phyloP scores from a whole-genome alignment of 2,797 vertebrate species.

The Chrysolophus pictus region DNA sequence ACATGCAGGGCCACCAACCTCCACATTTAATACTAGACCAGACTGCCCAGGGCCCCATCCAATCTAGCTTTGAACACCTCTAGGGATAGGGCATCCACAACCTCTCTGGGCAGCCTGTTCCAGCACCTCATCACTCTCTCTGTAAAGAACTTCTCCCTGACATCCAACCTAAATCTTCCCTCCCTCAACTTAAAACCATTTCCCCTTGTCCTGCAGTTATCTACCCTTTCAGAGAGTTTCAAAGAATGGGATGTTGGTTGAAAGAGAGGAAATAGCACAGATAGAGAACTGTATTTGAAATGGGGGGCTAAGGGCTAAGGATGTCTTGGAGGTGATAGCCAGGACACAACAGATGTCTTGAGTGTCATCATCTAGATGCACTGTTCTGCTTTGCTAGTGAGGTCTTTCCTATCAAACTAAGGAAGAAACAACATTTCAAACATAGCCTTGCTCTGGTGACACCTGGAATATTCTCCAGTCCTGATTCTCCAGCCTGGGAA shows the following conservation, averaged over 20 bases:
- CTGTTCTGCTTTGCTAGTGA: background rate
- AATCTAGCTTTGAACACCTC: too few relatives aligned
- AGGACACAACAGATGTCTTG: background rate
- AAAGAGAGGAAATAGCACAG: background rate
- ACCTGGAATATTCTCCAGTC: background rate
- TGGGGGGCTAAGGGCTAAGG: background rate
- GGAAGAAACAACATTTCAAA: background rate
- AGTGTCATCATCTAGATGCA: background rate
- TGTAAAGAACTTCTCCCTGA: too few relatives aligned
- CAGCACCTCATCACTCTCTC: too few relatives aligned
- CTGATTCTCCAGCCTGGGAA: background rate
- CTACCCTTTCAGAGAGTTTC: too few relatives aligned
- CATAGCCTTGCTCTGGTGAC: background rate
- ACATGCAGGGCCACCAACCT: too few relatives aligned
- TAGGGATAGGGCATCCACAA: too few relatives aligned
- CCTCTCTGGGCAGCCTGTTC: too few relatives aligned
- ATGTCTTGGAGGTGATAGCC: background rate
- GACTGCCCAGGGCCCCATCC: too few relatives aligned
- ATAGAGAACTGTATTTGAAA: background rate
- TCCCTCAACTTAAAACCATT: too few relatives aligned
- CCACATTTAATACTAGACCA: too few relatives aligned
- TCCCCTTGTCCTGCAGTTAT: too few relatives aligned
- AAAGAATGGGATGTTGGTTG: background rate
- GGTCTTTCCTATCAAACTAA: background rate
- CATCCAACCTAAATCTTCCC: too few relatives aligned